These are phyloP conservation scores for Marisa cornuarietis DNA, from an alignment of 1,140 invertebrate species.

Conservation along the genomic window DNA sequence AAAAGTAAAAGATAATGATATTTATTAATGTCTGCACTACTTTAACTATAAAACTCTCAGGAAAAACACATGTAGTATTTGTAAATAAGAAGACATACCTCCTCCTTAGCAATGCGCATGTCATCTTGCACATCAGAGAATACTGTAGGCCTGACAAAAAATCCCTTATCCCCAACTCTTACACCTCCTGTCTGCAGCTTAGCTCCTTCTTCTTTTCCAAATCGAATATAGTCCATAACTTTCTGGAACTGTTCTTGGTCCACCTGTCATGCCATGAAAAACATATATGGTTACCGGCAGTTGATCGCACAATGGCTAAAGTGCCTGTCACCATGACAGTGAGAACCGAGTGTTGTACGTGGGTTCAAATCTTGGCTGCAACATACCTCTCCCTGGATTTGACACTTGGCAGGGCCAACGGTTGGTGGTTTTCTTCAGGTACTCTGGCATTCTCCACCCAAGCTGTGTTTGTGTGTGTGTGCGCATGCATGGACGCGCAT, in stretches of 20 bases:
- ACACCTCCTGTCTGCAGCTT: constrained; percentile 82
- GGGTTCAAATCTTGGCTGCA: too few species aligned
- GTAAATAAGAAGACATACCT: constrained; percentile 68
- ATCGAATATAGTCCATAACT: constrained; percentile 80
- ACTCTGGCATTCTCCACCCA: too few species aligned
- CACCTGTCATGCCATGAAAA: constrained; percentile 66
- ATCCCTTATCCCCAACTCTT: constrained; percentile 78
- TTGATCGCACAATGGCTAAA: constrained; percentile 70
- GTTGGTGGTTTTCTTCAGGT: too few species aligned
- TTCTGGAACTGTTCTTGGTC: constrained; percentile 85
- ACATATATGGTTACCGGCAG: constrained; percentile 85
- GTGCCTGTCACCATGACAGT: too few species aligned
- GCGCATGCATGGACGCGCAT: too few species aligned
- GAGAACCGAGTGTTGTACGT: too few species aligned
- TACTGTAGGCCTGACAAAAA: constrained; percentile 94
- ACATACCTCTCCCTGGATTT: too few species aligned
- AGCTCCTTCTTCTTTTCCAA: constrained; percentile 86
- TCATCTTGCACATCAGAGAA: constrained; percentile 91
- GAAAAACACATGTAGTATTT: background rate
- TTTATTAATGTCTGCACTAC: background rate
- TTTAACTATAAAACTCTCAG: background rate
- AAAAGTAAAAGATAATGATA: background rate
- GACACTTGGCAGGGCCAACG: too few species aligned
- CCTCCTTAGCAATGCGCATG: constrained; percentile 91
- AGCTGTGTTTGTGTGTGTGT: too few species aligned